phyloP scores from a whole-genome alignment of 2,113 vertebrate species.

The Lota lota region DNA sequence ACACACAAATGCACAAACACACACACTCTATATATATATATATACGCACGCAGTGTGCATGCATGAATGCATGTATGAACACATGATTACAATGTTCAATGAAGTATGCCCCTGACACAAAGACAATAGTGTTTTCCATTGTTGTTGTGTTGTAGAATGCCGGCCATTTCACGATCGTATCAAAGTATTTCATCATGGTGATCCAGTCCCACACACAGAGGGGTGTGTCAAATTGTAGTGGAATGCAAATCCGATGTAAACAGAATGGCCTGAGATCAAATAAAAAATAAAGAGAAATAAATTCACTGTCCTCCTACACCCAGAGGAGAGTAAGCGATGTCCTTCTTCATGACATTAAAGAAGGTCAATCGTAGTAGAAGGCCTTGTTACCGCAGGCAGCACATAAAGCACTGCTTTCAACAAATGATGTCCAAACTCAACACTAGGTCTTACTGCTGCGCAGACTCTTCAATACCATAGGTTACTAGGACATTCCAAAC shows the following conservation, averaged over 20 bases:
- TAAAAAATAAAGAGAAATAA: not conserved
- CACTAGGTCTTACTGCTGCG: too few species aligned
- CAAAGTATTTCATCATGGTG: conserved; percentile 40
- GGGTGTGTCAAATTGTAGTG: conserved; percentile 17
- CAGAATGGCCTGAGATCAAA: not conserved
- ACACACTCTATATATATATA: conserved; percentile 13
- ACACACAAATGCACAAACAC: conserved; percentile 15
- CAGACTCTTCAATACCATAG: too few species aligned
- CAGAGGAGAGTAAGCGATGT: too few species aligned
- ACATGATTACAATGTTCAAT: conserved; percentile 3
- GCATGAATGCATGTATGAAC: not conserved
- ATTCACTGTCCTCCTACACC: too few species aligned
- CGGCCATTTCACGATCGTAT: conserved; percentile 42
- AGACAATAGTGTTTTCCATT: conserved; percentile 25
- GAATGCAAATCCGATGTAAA: conserved; percentile 30
- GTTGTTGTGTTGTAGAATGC: conserved; percentile 14
- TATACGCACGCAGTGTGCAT: not conserved
- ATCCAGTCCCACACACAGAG: conserved; percentile 19
- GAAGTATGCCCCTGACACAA: conserved; percentile 14
- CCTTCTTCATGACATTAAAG: too few species aligned
- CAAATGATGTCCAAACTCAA: too few species aligned
- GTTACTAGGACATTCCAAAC: too few species aligned
- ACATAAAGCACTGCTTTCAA: too few species aligned
- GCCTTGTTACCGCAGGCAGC: too few species aligned
- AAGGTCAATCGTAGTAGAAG: too few species aligned